Evolutionary conservation across 2,797 vertebrate species (phyloP).

Genomic region (Microhierax caerulescens): DNA sequence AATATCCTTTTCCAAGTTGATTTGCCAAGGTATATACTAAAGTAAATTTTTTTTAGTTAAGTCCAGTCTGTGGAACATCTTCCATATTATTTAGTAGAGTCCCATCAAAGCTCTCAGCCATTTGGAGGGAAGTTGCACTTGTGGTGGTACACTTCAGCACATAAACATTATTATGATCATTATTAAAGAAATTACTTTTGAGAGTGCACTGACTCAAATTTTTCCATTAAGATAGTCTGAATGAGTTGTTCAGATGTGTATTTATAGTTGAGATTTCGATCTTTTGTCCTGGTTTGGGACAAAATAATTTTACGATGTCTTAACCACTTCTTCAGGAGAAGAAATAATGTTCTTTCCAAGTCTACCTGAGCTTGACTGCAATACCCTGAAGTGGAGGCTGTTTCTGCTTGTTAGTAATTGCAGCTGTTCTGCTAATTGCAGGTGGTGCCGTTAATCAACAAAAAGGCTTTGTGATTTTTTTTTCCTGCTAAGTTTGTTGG

Average conservation of each 20-base stretch:
- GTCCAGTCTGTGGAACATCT: background rate
- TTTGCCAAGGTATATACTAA: background rate
- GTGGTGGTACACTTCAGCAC: background rate
- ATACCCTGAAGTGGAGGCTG: background rate
- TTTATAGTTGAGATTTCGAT: background rate
- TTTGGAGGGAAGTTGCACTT: background rate
- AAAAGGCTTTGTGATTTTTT: background rate
- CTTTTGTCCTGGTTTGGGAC: background rate
- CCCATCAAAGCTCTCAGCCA: background rate
- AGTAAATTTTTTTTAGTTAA: background rate
- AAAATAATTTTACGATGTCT: background rate
- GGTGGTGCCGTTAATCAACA: background rate
- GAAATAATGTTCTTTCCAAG: background rate
- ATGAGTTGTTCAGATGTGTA: background rate
- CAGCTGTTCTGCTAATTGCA: background rate
- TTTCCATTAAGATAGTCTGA: background rate
- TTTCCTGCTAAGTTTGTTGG: background rate
- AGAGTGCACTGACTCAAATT: background rate
- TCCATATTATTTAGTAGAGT: background rate
- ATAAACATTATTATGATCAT: background rate
- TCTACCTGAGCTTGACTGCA: background rate
- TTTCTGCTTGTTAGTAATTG: background rate
- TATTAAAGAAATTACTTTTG: background rate
- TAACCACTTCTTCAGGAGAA: background rate
- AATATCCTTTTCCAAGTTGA: background rate